A percentile compares a stretch with the other conserved stretches of the same genome.
Evolutionary conservation across 1,140 invertebrate species (phyloP).

Genomic region (Cherax destructor): DNA sequence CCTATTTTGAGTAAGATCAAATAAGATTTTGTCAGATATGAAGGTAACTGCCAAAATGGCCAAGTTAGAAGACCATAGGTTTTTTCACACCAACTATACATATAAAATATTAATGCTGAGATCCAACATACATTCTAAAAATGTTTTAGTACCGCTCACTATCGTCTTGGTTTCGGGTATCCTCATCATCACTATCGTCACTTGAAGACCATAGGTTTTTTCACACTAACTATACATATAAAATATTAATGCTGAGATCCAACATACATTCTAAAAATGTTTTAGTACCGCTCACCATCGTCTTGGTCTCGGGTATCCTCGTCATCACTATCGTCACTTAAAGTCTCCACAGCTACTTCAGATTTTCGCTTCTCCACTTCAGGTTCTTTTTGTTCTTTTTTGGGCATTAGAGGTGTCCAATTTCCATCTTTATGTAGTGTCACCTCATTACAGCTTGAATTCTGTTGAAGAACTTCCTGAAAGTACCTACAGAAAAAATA

Average conservation of each 20-base stretch:
- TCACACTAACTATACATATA: no score
- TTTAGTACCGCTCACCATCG: conserved; percentile 5
- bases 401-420: conserved; percentile 86
- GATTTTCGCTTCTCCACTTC: conserved; percentile 73
- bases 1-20: no score
- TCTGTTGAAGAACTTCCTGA: conserved; percentile 86
- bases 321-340: conserved; percentile 73
- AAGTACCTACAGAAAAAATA: conserved; percentile 81
- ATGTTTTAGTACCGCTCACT: background rate
- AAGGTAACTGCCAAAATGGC: no score
- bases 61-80: no score
- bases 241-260: no score
- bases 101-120: no score
- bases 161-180: conserved; percentile 45
- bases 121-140: background rate
- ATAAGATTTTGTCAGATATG: no score
- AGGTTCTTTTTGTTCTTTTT: conserved; percentile 74
- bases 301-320: conserved; percentile 63
- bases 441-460: conserved; percentile 82
- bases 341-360: conserved; percentile 73
- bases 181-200: conserved; percentile 73
- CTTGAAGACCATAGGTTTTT: no score
- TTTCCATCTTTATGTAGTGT: conserved; percentile 91
- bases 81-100: no score
- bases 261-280: background rate